A percentile compares a stretch with the other conserved stretches of the same genome.
Evolutionary conservation across 92 coral and sea anemone species (phyloP).

Genomic region (Micromussa lordhowensis): DNA sequence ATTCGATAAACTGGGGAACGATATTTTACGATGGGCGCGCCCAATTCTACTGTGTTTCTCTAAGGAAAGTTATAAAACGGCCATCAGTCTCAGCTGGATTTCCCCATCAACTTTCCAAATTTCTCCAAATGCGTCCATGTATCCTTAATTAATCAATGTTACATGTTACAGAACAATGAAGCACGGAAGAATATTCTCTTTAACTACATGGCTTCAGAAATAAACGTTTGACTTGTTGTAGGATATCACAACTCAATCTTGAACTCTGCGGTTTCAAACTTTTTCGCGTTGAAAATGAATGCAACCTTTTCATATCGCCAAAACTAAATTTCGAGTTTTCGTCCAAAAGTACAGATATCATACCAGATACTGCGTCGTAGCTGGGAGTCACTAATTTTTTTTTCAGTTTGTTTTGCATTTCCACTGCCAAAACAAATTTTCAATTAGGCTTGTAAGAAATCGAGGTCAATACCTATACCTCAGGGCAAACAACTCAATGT

Average conservation of each 20-base stretch:
- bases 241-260: not conserved
- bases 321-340: not conserved
- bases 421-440: not conserved
- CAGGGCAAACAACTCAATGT: slow-evolving; percentile 6
- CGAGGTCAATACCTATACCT: slow-evolving; percentile 19
- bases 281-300: not conserved
- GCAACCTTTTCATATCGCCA: not conserved
- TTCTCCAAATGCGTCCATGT: not conserved
- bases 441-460: not conserved
- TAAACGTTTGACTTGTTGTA: not conserved
- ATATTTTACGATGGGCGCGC: not conserved
- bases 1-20: slow-evolving; percentile 1
- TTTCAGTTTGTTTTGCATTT: not conserved
- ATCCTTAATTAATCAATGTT: not conserved
- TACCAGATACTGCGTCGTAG: not conserved
- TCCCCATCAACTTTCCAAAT: not conserved
- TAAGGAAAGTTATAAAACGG: not conserved
- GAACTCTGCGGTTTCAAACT: not conserved
- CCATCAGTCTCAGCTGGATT: slow-evolving; percentile 19
- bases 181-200: not conserved
- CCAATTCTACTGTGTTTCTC: not conserved
- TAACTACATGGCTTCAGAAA: not conserved
- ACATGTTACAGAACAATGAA: not conserved
- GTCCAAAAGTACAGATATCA: not conserved
- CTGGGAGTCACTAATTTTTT: not conserved